These are phyloP conservation scores for Drosophila albomicans DNA, from an alignment of 1,140 invertebrate genomes.

Conservation along the genomic window DNA sequence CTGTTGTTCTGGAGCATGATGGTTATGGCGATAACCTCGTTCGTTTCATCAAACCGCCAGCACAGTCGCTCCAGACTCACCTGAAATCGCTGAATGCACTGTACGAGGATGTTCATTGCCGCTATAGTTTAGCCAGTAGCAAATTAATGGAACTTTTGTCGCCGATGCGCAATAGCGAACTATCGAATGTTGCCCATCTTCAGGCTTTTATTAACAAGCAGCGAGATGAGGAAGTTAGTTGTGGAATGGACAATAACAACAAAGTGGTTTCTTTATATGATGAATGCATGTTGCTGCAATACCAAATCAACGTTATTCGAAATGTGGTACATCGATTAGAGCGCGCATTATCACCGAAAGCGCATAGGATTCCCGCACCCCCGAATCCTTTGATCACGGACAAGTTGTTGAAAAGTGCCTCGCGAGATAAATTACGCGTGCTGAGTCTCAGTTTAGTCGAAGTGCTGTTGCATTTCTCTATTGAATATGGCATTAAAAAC, in stretches of 20 bases:
- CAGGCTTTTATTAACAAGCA: conserved; percentile 91
- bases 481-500: conserved; percentile 86
- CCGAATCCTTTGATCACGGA: conserved; percentile 22
- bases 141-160: conserved; percentile 91
- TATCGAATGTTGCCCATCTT: conserved; percentile 92
- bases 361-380: background rate
- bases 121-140: conserved; percentile 93
- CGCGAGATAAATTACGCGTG: conserved; percentile 91
- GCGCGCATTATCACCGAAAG: conserved; percentile 62
- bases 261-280: conserved; percentile 93
- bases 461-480: conserved; percentile 90
- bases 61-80: conserved; percentile 65
- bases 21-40: conserved; percentile 86
- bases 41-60: conserved; percentile 66
- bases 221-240: conserved; percentile 87
- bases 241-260: conserved; percentile 86
- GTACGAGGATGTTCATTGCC: conserved; percentile 92
- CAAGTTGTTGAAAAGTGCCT: conserved; percentile 87
- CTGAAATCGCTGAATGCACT: conserved; percentile 84
- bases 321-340: conserved; percentile 90
- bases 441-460: conserved; percentile 93
- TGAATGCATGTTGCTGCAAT: conserved; percentile 92
- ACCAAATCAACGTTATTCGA: conserved; percentile 91
- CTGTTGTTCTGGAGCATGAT: conserved; percentile 90
- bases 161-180: conserved; percentile 90